phyloP scores from a whole-genome alignment of 2,113 vertebrate species.

The Danionella cerebrum region DNA sequence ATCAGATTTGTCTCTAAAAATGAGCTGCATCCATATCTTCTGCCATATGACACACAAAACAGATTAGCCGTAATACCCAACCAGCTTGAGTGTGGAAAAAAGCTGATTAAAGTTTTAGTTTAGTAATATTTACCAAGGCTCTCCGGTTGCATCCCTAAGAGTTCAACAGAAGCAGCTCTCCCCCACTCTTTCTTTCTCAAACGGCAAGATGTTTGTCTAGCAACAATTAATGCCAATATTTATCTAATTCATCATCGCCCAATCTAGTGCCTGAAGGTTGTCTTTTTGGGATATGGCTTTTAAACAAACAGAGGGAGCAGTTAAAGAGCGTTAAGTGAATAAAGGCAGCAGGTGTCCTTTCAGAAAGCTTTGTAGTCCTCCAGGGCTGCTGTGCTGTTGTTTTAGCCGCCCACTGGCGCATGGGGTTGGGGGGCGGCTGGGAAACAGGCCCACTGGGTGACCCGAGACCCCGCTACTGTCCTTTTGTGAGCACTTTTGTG shows the following conservation, averaged over 20 bases:
- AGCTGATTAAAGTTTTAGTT: slow-evolving; percentile 79
- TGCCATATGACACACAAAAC: slow-evolving; percentile 74
- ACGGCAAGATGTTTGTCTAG: slow-evolving; percentile 57
- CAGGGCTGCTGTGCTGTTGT: slow-evolving; percentile 66
- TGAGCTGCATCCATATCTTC: slow-evolving; percentile 72
- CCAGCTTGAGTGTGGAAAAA: slow-evolving; percentile 72
- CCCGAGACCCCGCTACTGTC: slow-evolving; percentile 62
- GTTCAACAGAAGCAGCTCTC: slow-evolving; percentile 38
- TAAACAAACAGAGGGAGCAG: slow-evolving; percentile 65
- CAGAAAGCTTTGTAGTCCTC: slow-evolving; percentile 65
- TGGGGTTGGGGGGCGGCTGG: slow-evolving; percentile 66
- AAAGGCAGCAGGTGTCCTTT: slow-evolving; percentile 73
- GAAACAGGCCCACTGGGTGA: slow-evolving; percentile 64
- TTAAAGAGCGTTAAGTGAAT: slow-evolving; percentile 64
- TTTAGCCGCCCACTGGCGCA: slow-evolving; percentile 60
- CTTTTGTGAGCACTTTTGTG: slow-evolving; percentile 55
- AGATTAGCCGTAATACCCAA: slow-evolving; percentile 75
- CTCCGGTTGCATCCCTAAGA: slow-evolving; percentile 50
- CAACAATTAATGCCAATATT: slow-evolving; percentile 67
- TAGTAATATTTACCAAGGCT: slow-evolving; percentile 67
- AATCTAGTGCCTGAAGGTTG: slow-evolving; percentile 45
- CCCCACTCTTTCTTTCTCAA: slow-evolving; percentile 37
- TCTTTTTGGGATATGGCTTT: slow-evolving; percentile 60
- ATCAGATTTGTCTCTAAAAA: slow-evolving; percentile 81
- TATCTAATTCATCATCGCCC: slow-evolving; percentile 69